These are phyloP conservation scores for Elephantulus edwardii DNA, from an alignment of 2,113 vertebrate genomes.

Conservation along the genomic window DNA sequence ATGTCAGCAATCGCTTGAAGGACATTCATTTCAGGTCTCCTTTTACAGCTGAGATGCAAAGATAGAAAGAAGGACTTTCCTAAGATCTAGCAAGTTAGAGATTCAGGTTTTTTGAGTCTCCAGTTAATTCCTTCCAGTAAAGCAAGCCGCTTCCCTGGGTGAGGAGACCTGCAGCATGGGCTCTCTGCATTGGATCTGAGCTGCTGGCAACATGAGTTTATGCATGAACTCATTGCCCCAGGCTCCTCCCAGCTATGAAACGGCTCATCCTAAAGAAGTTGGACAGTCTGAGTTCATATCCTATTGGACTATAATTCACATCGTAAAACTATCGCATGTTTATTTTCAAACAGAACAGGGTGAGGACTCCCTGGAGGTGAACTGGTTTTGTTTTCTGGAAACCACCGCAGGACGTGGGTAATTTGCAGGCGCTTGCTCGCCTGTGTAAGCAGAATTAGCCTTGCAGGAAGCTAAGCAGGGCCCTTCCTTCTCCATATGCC, in stretches of 20 bases:
- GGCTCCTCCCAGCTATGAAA: slow-evolving; percentile 64
- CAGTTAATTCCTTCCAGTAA: not conserved
- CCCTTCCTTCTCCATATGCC: slow-evolving; percentile 18
- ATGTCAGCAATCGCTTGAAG: not conserved
- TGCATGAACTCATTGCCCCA: slow-evolving; percentile 22
- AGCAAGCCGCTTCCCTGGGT: not conserved
- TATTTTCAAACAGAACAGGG: slow-evolving; percentile 77
- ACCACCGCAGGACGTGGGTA: slow-evolving; percentile 57
- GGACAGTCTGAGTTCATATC: slow-evolving; percentile 85
- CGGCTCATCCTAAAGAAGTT: slow-evolving; percentile 73
- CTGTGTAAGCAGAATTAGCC: slow-evolving; percentile 31
- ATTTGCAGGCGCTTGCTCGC: slow-evolving; percentile 37
- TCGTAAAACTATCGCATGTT: slow-evolving; percentile 83
- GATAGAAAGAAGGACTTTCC: not conserved
- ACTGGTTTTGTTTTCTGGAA: slow-evolving; percentile 79
- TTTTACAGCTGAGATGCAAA: not conserved
- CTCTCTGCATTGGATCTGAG: not conserved
- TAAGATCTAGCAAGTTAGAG: slow-evolving; percentile 3
- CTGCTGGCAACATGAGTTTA: slow-evolving; percentile 1
- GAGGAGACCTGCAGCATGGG: not conserved
- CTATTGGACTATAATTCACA: slow-evolving; percentile 82
- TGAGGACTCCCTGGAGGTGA: slow-evolving; percentile 76
- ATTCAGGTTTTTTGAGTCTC: slow-evolving; percentile 9
- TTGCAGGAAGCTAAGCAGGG: slow-evolving; percentile 61
- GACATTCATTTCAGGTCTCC: not conserved